Evolutionary conservation across 35 echinoderm and acorn worm species (phyloP).

Genomic region (Amphiura filiformis): DNA sequence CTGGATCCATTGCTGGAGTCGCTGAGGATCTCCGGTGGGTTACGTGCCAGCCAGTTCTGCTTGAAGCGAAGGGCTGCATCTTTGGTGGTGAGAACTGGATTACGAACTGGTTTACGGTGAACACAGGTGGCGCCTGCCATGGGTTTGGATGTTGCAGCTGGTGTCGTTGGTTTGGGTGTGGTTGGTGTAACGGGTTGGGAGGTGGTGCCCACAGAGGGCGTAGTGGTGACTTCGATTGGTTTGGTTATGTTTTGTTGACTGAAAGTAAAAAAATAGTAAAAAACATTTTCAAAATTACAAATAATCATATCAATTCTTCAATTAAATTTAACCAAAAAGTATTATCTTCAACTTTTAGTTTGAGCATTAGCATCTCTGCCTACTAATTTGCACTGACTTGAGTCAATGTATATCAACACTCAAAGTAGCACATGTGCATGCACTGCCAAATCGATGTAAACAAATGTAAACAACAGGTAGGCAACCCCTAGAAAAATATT

Average conservation of each 20-base stretch:
- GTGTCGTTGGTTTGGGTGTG: neutral
- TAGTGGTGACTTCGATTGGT: neutral
- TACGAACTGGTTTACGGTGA: neutral
- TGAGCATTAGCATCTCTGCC: too few relatives aligned
- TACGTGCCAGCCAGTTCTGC: slow-evolving; percentile 74
- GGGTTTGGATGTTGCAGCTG: neutral
- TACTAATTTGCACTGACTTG: too few relatives aligned
- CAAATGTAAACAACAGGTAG: too few relatives aligned
- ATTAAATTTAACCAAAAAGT: too few relatives aligned
- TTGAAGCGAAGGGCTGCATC: slow-evolving; percentile 72
- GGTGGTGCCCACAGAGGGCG: neutral
- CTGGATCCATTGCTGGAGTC: slow-evolving; percentile 28
- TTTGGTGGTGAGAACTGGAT: slow-evolving; percentile 66
- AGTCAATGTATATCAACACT: too few relatives aligned
- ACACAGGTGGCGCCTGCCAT: neutral
- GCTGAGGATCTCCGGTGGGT: slow-evolving; percentile 26
- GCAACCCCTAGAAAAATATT: too few relatives aligned
- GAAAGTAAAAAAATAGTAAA: too few relatives aligned
- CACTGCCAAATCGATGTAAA: too few relatives aligned
- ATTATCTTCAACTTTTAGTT: too few relatives aligned
- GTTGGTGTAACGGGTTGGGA: neutral
- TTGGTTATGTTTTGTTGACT: neutral
- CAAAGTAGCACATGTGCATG: too few relatives aligned
- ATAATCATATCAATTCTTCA: too few relatives aligned
- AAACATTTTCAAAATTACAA: too few relatives aligned